Base-by-base conservation (phyloP, 2,888 invertebrate genomes). In the Leptinotarsa haldemani region DNA sequence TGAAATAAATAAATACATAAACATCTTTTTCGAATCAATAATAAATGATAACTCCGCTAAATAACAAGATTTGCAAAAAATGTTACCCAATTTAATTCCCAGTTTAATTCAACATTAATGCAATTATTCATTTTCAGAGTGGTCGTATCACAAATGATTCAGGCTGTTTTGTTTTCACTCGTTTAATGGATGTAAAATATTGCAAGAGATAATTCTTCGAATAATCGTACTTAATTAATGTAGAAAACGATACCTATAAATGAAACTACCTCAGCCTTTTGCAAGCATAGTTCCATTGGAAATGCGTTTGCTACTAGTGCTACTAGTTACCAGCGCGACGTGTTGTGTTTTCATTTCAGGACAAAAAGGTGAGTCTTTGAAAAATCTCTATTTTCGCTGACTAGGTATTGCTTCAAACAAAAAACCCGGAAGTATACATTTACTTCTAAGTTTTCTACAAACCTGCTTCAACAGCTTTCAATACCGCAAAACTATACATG, bases 71-170 rank as follows among this genome's bases (percentile, higher is more conserved):
- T 56, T 2, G 4, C 20, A 15, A 56, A 56, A 56, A 56, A 20
- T 56, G 56, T 20, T 22, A 56, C 56, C 56, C 22, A 20, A 15
- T 56, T 56, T 56, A 18, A 56, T 56, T 15, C 56, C 22, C 12
- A 56, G 18, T 18, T 20, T 20, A 56, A 56, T 56, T 15, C 13
- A 13, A 25, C 5, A 25, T 30, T 25, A 61, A 61, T 61, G 40
- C 61, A 25, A n/a, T 61, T 56, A 56, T 56, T 56, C 22, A 56
- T 56, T 22, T 56, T 22, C 22, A 22, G 22, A 56, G 20, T 56
- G 22, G 12, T 18, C 30, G 18, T 61, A 61, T 61, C 61, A 30
- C 61, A 9, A 61, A 61, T 61, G 16, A 7, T 30, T 40, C 25
- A 61, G 61, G n/a, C 30, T 25, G 15, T 61, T 40, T 30, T 9